Percentiles rank a stretch among this genome's conserved stretches.
phyloP scores from a whole-genome alignment of 2,797 vertebrate genomes.

The Leucoraja ocellata region DNA sequence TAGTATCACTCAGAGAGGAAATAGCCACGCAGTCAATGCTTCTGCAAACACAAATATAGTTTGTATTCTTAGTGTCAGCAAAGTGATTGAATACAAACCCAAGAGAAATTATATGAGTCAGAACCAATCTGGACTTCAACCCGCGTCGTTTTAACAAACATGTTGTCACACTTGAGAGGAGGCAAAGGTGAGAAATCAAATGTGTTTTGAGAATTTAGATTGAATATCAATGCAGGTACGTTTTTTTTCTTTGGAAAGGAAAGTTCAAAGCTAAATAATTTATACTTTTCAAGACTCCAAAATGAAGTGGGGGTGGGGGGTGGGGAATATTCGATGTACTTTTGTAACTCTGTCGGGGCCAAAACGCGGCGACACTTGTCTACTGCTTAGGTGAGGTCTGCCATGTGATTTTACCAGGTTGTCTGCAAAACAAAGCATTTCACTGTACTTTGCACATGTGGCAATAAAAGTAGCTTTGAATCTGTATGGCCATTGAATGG shows the following conservation, averaged over 20 bases:
- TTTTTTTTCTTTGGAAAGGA: neutral
- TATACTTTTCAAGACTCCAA: neutral
- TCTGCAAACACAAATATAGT: slow-evolving; percentile 14
- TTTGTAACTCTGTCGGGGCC: no score
- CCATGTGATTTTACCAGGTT: no score
- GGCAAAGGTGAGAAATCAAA: neutral
- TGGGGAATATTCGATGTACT: no score
- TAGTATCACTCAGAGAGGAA: neutral
- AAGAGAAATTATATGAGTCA: neutral
- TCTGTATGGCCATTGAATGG: no score
- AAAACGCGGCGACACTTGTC: no score
- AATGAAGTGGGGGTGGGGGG: no score
- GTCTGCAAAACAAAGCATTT: no score
- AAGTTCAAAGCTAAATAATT: neutral
- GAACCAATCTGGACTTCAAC: neutral
- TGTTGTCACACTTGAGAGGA: slow-evolving; percentile 2
- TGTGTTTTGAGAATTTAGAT: neutral
- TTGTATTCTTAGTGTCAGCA: neutral
- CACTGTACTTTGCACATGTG: no score
- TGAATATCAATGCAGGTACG: neutral
- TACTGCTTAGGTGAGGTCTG: no score
- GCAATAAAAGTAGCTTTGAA: no score
- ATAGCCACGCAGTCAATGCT: neutral
- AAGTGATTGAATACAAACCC: neutral
- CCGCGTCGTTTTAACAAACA: slow-evolving; percentile 3